Percentiles rank a stretch among this genome's conserved stretches.
phyloP scores from a whole-genome alignment of 1,140 invertebrate genomes.

The Elymnias hypermnestra region DNA sequence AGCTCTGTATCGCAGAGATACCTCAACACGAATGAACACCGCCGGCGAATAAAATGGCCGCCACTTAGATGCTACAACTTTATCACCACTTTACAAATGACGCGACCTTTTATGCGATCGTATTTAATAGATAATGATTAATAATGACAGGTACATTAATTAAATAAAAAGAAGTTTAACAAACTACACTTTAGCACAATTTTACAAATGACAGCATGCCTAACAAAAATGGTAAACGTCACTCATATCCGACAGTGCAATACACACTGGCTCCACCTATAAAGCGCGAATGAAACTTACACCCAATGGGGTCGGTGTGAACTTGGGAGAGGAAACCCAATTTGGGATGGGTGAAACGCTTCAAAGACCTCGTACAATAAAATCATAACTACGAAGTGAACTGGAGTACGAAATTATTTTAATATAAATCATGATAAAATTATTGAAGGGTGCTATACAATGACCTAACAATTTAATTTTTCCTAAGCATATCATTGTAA shows the following conservation, averaged over 20 bases:
- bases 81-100: slow-evolving; percentile 48
- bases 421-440: slow-evolving; percentile 22
- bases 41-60: slow-evolving; percentile 76
- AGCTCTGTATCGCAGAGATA: slow-evolving; percentile 68
- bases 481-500: too few relatives aligned
- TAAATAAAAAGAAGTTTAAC: slow-evolving; percentile 26
- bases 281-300: slow-evolving; percentile 40
- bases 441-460: too few relatives aligned
- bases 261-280: slow-evolving; percentile 69
- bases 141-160: slow-evolving; percentile 22
- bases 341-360: slow-evolving; percentile 59
- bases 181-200: slow-evolving; percentile 39
- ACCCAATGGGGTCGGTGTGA: slow-evolving; percentile 59
- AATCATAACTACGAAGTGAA: slow-evolving; percentile 24
- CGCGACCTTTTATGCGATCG: slow-evolving; percentile 24
- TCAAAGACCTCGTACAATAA: slow-evolving; percentile 47
- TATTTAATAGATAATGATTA: slow-evolving; percentile 23
- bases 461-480: too few relatives aligned
- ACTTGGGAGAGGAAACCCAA: slow-evolving; percentile 44
- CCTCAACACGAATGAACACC: slow-evolving; percentile 70
- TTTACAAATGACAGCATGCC: slow-evolving; percentile 37
- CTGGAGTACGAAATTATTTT: too few relatives aligned
- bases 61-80: slow-evolving; percentile 53
- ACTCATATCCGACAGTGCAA: slow-evolving; percentile 43
- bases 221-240: slow-evolving; percentile 46